Percentiles rank a stretch among this genome's conserved stretches.
phyloP scores from a whole-genome alignment of 64 coral and sea anemone species.

The Trachythela sp. region DNA sequence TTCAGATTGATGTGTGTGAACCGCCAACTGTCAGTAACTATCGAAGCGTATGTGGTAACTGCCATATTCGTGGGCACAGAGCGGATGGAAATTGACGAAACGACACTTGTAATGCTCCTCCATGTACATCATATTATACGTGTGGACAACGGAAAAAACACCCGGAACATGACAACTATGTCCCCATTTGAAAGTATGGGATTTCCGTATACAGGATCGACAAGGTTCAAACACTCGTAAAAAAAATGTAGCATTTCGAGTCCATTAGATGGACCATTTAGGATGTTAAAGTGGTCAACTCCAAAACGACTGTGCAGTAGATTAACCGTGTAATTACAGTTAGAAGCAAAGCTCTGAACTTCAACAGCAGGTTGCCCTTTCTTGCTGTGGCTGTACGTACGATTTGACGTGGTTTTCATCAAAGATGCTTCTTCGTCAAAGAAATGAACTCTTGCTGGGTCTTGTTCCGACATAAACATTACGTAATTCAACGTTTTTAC shows the following conservation, averaged over 20 bases:
- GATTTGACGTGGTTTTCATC: constrained; percentile 58
- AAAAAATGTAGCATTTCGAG: constrained; percentile 44
- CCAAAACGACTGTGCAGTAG: constrained; percentile 25
- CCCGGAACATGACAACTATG: constrained; percentile 56
- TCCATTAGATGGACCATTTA: constrained; percentile 50
- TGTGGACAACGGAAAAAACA: neutral
- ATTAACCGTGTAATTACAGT: constrained; percentile 48
- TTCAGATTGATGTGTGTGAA: no score
- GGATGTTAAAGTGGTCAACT: constrained; percentile 42
- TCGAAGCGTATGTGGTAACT: no score
- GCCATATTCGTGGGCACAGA: no score
- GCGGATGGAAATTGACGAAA: neutral
- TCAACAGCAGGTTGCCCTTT: constrained; percentile 35
- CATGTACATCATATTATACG: neutral
- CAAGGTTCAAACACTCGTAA: constrained; percentile 34
- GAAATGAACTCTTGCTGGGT: constrained; percentile 43
- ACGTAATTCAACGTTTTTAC: constrained; percentile 53
- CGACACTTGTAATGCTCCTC: neutral
- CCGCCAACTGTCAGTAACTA: no score
- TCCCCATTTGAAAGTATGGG: constrained; percentile 19
- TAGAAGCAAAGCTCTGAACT: constrained; percentile 53
- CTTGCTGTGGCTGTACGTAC: constrained; percentile 47
- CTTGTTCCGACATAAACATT: constrained; percentile 16
- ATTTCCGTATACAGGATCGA: constrained; percentile 13
- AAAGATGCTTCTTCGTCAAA: constrained; percentile 45